These are phyloP conservation scores for Scophthalmus maximus DNA, from an alignment of 2,113 vertebrate species.

Conservation along the genomic window DNA sequence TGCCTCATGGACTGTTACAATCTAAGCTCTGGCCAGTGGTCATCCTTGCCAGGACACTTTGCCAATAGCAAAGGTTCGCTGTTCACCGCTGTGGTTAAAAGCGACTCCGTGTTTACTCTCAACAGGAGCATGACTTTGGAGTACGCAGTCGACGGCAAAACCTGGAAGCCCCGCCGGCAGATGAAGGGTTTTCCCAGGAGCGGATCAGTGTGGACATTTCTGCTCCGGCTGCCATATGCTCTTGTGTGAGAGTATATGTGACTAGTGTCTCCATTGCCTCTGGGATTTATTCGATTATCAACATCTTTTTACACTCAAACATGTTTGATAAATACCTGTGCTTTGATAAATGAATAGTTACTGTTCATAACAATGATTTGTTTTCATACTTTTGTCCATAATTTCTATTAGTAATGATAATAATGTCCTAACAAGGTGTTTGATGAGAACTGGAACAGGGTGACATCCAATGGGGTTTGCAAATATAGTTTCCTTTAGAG, in stretches of 20 bases:
- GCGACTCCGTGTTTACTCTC: conserved; percentile 88
- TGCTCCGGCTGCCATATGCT: conserved; percentile 75
- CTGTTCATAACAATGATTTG: no score
- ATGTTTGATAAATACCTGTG: background rate
- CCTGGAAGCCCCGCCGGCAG: conserved; percentile 86
- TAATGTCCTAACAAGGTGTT: no score
- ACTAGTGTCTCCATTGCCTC: background rate
- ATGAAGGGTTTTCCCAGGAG: conserved; percentile 88
- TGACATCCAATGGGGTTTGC: no score
- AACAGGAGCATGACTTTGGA: conserved; percentile 87
- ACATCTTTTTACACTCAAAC: background rate
- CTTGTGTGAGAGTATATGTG: no score
- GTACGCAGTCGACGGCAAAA: conserved; percentile 82
- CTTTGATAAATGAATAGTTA: no score
- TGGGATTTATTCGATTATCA: background rate
- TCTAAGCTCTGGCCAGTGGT: conserved; percentile 88
- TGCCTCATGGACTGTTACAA: conserved; percentile 91
- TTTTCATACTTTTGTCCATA: no score
- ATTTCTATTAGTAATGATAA: no score
- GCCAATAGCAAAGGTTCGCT: conserved; percentile 92
- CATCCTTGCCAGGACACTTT: conserved; percentile 87
- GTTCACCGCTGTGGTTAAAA: conserved; percentile 86
- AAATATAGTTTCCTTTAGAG: no score
- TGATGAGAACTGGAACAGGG: no score
- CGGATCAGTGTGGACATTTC: conserved; percentile 89